Conservation (phyloP, 2,797 vertebrate species). For the Thaleichthys pacificus region DNA sequence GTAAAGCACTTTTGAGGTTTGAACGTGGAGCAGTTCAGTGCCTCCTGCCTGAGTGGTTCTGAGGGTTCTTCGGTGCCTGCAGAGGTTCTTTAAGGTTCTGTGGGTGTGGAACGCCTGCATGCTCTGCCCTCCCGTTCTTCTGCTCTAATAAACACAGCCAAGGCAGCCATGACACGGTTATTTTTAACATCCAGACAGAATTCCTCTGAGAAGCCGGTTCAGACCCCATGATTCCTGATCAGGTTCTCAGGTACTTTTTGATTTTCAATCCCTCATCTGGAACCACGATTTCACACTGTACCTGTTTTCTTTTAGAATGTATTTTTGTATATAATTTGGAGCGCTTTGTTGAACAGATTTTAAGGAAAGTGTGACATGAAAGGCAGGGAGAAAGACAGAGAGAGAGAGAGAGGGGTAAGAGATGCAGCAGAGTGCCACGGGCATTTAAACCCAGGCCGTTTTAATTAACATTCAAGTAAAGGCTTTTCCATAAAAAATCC, state of each 20-base stretch:
- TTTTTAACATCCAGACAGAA: constrained; percentile 56
- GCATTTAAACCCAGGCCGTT: too few relatives aligned
- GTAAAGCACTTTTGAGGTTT: background rate
- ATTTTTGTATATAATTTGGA: background rate
- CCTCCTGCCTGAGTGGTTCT: background rate
- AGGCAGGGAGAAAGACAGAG: too few relatives aligned
- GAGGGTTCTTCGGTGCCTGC: background rate
- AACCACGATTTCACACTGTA: too few relatives aligned
- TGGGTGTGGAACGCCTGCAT: constrained; percentile 57
- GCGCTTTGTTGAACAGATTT: too few relatives aligned
- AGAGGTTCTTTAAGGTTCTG: constrained; percentile 17
- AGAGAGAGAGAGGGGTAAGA: too few relatives aligned
- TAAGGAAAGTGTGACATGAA: too few relatives aligned
- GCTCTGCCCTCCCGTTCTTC: constrained; percentile 71
- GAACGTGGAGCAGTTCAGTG: background rate
- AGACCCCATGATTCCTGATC: too few relatives aligned
- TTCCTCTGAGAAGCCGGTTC: constrained; percentile 44
- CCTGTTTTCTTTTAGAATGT: background rate
- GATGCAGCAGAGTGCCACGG: too few relatives aligned
- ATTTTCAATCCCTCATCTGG: too few relatives aligned
- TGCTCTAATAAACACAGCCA: constrained; percentile 78
- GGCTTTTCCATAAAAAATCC: background rate
- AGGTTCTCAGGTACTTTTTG: too few relatives aligned
- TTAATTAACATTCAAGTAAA: background rate
- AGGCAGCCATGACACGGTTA: constrained; percentile 55